Evolutionary conservation across 2,113 vertebrate species (phyloP).

Genomic region (Amblyornis subalaris): DNA sequence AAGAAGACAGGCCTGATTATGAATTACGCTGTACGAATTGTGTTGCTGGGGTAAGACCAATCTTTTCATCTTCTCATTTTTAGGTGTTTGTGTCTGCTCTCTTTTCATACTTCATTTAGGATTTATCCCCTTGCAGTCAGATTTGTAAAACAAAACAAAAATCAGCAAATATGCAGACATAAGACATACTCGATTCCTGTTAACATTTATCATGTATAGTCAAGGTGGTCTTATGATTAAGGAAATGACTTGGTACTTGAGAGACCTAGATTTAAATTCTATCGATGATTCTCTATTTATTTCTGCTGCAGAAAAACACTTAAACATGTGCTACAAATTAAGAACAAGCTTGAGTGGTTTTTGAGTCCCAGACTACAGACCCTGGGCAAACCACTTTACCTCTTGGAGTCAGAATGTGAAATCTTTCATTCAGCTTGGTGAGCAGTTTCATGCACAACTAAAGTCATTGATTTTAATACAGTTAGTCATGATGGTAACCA

Average conservation of each 20-base stretch:
- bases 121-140: neutral
- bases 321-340: slow-evolving; percentile 29
- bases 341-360: slow-evolving; percentile 12
- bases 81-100: neutral
- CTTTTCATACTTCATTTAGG: neutral
- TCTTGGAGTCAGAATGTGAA: neutral
- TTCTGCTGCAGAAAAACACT: slow-evolving; percentile 25
- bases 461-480: neutral
- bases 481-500: neutral
- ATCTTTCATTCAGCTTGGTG: neutral
- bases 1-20: neutral
- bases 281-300: neutral
- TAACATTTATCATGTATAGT: neutral
- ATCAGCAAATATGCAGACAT: neutral
- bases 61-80: neutral
- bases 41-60: neutral
- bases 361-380: neutral
- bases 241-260: neutral
- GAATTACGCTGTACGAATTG: neutral
- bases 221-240: slow-evolving; percentile 3
- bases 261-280: neutral
- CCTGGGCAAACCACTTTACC: slow-evolving; percentile 5
- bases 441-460: neutral
- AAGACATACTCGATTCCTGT: neutral
- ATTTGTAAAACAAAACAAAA: neutral